Evolutionary conservation across 2,888 invertebrate genomes (phyloP), one percentile per base, ranked within the genome.

Genomic region (Imbricaverruca yamaguchii): DNA sequence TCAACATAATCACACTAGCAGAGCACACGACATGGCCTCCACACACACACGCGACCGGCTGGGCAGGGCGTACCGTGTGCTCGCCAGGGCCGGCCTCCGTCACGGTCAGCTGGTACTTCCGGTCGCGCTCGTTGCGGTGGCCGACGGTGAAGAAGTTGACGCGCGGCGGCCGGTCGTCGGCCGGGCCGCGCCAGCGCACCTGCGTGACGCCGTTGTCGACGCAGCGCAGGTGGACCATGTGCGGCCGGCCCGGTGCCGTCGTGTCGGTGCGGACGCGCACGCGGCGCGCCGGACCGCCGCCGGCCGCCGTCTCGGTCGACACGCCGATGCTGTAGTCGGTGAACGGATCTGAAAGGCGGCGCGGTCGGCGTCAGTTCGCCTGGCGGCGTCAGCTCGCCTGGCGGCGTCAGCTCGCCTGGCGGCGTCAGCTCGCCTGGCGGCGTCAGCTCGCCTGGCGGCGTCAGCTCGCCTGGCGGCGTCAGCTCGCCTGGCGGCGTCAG

Each of bases 261-360:
- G 96, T 93, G 87, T 96, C 96, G 9, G 95, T 95, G 84, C 91
- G 90, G 83, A 93, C 92, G 83, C 91, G 90, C 80, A 94, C 90
- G 13, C 91, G 90, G 83, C 92, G 92, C 18, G 95, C 94, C 80
- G 91, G 89, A 80, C 92, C 91, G 13, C 95, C 94, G 86, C 94
- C 92, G 86, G 92, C 90, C 85, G 91, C 91, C 85, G 93, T 94
- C 86, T 91, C 94, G 56, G 95, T 94, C 85, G 93, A 93, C 80
- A 95, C 93, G 91, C 92, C 94, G 85, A 96, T 92, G 87, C 93
- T 93, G 88, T 96, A 95, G 81, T 93, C 92, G 8, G 93, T 93
- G 87, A 91, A 92, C 59, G 95, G 93, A 86, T 91, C 96, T 96
- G 90, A 21, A 91, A 90, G 82, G 79, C 57, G 65, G 25, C 23